phyloP scores from a whole-genome alignment of 1,140 invertebrate genomes.

The Drosophila quadrilineata region DNA sequence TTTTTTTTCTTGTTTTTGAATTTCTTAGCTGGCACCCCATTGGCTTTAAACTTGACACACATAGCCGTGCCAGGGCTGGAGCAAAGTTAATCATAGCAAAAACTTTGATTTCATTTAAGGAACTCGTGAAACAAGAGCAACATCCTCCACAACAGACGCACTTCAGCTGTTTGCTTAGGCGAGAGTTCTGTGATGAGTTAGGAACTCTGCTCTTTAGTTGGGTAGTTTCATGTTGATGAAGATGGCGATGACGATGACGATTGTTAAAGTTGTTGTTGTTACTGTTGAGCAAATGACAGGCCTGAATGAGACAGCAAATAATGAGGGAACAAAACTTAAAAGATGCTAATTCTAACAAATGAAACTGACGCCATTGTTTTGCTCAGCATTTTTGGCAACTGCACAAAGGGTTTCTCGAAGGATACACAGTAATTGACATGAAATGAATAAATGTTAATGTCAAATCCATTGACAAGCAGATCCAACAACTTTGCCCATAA shows the following conservation, averaged over 20 bases:
- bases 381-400: neutral
- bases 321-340: conserved; percentile 28
- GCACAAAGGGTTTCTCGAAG: neutral
- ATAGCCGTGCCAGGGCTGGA: conserved; percentile 31
- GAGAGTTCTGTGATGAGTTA: conserved; percentile 34
- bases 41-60: conserved; percentile 68
- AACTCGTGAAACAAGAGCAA: conserved; percentile 54
- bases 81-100: conserved; percentile 58
- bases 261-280: conserved; percentile 32
- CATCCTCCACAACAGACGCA: conserved; percentile 44
- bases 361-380: conserved; percentile 28
- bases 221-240: neutral
- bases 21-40: no score
- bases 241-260: neutral
- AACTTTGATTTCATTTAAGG: conserved; percentile 63
- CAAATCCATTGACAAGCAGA: neutral
- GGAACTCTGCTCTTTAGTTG: neutral
- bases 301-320: conserved; percentile 41
- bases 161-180: conserved; percentile 57
- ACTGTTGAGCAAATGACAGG: conserved; percentile 30
- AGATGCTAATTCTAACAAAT: conserved; percentile 32
- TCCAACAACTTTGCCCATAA: neutral
- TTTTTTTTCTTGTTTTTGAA: no score
- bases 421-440: neutral
- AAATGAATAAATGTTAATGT: no score